Evolutionary conservation across 2,113 vertebrate species (phyloP), one percentile per base, ranked within the genome.

Genomic region (Chionis minor): DNA sequence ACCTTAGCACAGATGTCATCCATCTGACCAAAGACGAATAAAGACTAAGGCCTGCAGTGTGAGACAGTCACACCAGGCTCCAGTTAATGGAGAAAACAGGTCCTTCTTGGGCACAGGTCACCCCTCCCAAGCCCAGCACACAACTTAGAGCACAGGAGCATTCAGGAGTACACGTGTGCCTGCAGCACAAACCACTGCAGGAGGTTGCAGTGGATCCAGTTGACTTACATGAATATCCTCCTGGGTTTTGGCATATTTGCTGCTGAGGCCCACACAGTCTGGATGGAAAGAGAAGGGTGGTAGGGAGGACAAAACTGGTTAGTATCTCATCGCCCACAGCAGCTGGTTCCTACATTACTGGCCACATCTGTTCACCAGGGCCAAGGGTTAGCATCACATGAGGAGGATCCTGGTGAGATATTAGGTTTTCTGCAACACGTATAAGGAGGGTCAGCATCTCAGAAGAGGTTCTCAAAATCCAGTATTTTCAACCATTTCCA

Each of bases 161-260:
- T 6, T 47, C 42, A 85, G 65, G 11, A 75, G 6, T 5, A 5
- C 7, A 12, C 6, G 49, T 12, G 23, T 51, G 44, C 44, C 44
- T 44, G 49, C 49, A 51, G 24, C 49, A 42, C 54, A 94, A 9
- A 51, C 16, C 3, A 7, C 20, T 35, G 59, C 47, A 45, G 33
- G 40, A 88, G 2, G 21, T 40, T 1, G 0, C 20, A 26, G 44
- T 18, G 30, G 19, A 32, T 52, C 27, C 38, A 19, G 1, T 0
- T 54, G 59, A 49, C 52, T 58, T 58, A 26, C 6, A 2, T 7
- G 13, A 40, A 71, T 21, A 24, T 49, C 47, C 4, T 77, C 33
- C 30, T 58, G 47, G 12, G 15, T 35, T 78, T 75, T 54, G 55
- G 27, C 0, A 3, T 28, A 27, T 33, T 84, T 6, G 2, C 47